Conservation (phyloP, 2,797 vertebrate genomes). For the Melanotaenia parkinsoni region DNA sequence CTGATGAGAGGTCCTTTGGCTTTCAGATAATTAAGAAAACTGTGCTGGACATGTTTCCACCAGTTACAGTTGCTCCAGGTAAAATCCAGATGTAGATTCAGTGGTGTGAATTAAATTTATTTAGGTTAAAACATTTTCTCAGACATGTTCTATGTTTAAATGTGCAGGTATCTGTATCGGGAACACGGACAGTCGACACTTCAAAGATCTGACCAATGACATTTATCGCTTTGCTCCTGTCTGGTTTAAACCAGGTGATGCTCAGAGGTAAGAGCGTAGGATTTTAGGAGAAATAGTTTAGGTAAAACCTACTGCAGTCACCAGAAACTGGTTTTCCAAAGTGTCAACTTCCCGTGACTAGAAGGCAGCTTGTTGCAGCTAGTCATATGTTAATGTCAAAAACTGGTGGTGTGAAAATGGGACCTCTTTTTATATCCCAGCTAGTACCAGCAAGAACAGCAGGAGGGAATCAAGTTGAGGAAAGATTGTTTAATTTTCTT, state of each 20-base stretch:
- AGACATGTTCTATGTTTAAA: slow-evolving; percentile 16
- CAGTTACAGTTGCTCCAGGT: slow-evolving; percentile 90
- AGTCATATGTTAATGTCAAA: slow-evolving; percentile 4
- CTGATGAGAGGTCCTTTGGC: slow-evolving; percentile 85
- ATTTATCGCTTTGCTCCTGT: slow-evolving; percentile 90
- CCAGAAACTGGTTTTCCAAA: too few relatives aligned
- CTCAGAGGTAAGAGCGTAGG: slow-evolving; percentile 83
- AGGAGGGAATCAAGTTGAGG: neutral
- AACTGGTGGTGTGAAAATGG: slow-evolving; percentile 4
- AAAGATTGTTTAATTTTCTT: neutral
- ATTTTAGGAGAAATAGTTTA: neutral
- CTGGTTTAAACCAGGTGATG: slow-evolving; percentile 81
- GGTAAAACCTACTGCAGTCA: neutral
- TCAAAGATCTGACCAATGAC: slow-evolving; percentile 82
- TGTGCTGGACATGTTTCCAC: slow-evolving; percentile 87
- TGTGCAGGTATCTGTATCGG: slow-evolving; percentile 88
- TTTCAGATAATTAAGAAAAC: slow-evolving; percentile 91
- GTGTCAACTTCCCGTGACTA: neutral
- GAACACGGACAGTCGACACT: slow-evolving; percentile 95
- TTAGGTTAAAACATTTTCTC: neutral
- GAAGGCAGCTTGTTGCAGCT: neutral
- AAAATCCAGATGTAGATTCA: slow-evolving; percentile 17
- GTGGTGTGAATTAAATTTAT: neutral
- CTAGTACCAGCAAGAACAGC: neutral
- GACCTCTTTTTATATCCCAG: neutral